Evolutionary conservation across 2,113 vertebrate species (phyloP), one percentile per base, ranked within the genome.

Genomic region (Chaenogobius annularis): DNA sequence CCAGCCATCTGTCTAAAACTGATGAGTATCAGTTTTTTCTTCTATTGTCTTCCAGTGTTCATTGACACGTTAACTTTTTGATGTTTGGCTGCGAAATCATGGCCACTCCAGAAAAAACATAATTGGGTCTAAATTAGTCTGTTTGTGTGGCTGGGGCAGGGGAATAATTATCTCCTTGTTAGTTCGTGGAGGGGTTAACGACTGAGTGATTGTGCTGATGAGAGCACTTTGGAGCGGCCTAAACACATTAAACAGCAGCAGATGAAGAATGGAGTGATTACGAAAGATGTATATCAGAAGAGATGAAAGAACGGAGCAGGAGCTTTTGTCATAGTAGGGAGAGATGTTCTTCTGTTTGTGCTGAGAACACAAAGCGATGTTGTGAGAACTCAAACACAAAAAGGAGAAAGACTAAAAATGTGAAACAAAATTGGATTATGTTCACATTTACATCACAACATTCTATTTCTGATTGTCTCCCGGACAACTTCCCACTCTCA

Each of bases 61-160:
- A 71, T 0, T 62, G 5, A 69, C 79, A 64, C 22, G 56, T 84
- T 84, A 74, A 75, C 83, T 79, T 68, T 77, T 75, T 69, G 31
- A 48, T 68, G 64, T 43, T 83, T 76, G 75, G 58, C 50, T 81
- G 70, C 70, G 40, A n/a, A 26, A 64, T 79, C 85, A 89, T 69
- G 78, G 70, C 67, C 64, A 69, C 76, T 69, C 80, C 55, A 10
- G 3, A 59, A 55, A 55, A 59, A 59, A 78, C 69, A 85, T 91
- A 88, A 92, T 91, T 89, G 82, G 75, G 80, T 83, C 73, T 66
- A 85, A 91, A 91, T 90, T 83, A 88, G 85, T 74, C 66, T 85
- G 74, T 86, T 81, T 89, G 89, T 90, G 80, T 83, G 77, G 76
- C 63, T 88, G 81, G 84, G 77, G 79, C 67, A 79, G 84, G 77